Percentiles rank a stretch among this genome's conserved stretches.
Evolutionary conservation across 2,113 vertebrate species (phyloP).

Genomic region (Callospermophilus lateralis): DNA sequence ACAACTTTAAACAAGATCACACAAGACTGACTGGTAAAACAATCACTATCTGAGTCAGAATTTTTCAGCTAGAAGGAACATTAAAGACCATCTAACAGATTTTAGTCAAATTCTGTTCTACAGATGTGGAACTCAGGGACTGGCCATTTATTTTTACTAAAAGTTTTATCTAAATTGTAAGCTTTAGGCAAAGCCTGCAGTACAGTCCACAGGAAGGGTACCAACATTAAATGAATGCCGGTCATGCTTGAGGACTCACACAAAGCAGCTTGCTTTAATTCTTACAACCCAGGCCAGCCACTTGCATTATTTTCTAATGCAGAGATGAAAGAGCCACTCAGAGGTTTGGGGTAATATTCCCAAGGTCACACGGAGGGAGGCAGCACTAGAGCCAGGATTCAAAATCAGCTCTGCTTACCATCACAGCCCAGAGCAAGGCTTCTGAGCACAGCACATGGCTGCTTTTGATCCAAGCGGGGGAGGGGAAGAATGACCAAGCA

Average conservation of each 20-base stretch:
- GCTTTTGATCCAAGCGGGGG: too few relatives aligned
- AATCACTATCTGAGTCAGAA: not conserved
- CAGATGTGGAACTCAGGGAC: not conserved
- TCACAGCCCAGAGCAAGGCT: not conserved
- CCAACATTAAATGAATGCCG: accelerated
- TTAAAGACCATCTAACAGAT: not conserved
- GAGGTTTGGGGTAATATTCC: not conserved
- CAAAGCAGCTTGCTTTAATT: not conserved
- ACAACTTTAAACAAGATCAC: conserved; percentile 26
- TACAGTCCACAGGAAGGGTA: not conserved
- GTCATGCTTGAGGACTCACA: accelerated
- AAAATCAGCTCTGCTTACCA: not conserved
- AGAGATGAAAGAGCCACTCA: not conserved
- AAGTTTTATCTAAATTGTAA: not conserved
- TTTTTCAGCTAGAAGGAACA: not conserved
- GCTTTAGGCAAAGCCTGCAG: not conserved
- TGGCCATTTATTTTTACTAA: not conserved
- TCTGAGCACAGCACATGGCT: not conserved
- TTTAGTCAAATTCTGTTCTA: not conserved
- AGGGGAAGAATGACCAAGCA: not conserved
- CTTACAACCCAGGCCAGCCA: not conserved
- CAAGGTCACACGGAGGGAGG: not conserved
- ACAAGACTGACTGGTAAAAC: not conserved
- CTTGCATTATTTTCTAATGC: not conserved
- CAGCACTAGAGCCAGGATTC: not conserved